Evolutionary conservation across 2,888 invertebrate species (phyloP).

Genomic region (Dynastes maya): DNA sequence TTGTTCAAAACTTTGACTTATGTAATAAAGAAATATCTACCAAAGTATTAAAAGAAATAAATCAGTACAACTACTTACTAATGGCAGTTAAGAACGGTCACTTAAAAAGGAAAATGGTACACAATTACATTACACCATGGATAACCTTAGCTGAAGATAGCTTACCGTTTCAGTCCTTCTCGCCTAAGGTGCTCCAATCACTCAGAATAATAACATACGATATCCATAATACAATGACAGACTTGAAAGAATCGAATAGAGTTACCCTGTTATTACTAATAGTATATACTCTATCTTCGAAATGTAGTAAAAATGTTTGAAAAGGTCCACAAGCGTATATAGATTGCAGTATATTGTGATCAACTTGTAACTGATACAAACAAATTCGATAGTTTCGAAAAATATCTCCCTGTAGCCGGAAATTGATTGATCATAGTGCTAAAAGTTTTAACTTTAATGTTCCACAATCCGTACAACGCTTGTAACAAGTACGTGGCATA

Average conservation of each 20-base stretch:
- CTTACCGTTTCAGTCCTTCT: background rate
- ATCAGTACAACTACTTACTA: conserved; percentile 47
- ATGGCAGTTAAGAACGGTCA: conserved; percentile 50
- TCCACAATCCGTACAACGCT: too few species aligned
- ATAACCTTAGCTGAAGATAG: background rate
- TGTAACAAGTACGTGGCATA: background rate
- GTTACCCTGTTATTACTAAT: conserved; percentile 48
- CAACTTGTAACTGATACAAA: too few species aligned
- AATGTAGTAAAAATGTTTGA: background rate
- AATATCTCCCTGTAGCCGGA: too few species aligned
- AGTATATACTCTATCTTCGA: conserved; percentile 8
- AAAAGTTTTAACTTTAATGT: background rate
- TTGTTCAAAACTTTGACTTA: background rate
- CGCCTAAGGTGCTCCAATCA: background rate
- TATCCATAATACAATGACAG: background rate
- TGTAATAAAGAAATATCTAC: background rate
- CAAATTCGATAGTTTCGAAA: too few species aligned
- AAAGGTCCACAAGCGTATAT: too few species aligned
- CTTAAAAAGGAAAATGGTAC: conserved; percentile 37
- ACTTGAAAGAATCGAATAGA: conserved; percentile 16
- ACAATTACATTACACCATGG: background rate
- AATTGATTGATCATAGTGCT: too few species aligned
- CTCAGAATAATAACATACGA: conserved; percentile 24
- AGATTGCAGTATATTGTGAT: too few species aligned
- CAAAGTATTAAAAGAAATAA: conserved; percentile 17